A percentile compares a stretch with the other conserved stretches of the same genome.
Evolutionary conservation across 2,888 invertebrate species (phyloP).

Genomic region (Patella caerulea): DNA sequence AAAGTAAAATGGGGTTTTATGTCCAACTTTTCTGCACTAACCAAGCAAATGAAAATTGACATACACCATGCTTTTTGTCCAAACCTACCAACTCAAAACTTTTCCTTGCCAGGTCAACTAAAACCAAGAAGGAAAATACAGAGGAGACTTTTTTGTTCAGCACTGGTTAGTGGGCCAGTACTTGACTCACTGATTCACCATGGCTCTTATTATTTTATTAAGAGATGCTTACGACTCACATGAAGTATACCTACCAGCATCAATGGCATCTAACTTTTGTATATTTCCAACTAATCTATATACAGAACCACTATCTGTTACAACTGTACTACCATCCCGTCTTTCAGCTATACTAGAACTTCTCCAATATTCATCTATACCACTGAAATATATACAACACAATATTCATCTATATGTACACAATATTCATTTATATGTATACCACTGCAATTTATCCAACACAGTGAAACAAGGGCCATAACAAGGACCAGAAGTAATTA

Average conservation of each 20-base stretch:
- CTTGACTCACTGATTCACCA: no score
- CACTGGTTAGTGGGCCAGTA: no score
- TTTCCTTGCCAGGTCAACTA: no score
- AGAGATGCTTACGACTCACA: neutral
- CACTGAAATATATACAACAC: constrained; percentile 20
- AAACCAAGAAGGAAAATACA: no score
- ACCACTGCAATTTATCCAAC: no score
- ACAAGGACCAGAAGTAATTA: no score
- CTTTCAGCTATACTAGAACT: constrained; percentile 48
- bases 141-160: no score
- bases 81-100: no score
- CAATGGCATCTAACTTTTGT: constrained; percentile 41
- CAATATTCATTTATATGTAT: neutral
- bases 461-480: no score
- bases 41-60: neutral
- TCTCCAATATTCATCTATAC: constrained; percentile 46
- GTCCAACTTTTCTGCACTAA: no score
- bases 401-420: neutral
- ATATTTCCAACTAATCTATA: constrained; percentile 52
- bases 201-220: no score
- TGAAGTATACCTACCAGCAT: constrained; percentile 36
- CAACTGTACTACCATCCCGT: constrained; percentile 33
- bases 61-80: neutral
- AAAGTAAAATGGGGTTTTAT: no score
- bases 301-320: constrained; percentile 41